Evolutionary conservation across 1,140 invertebrate genomes (phyloP), one percentile per base, ranked within the genome.

Genomic region (Magallana angulata): DNA sequence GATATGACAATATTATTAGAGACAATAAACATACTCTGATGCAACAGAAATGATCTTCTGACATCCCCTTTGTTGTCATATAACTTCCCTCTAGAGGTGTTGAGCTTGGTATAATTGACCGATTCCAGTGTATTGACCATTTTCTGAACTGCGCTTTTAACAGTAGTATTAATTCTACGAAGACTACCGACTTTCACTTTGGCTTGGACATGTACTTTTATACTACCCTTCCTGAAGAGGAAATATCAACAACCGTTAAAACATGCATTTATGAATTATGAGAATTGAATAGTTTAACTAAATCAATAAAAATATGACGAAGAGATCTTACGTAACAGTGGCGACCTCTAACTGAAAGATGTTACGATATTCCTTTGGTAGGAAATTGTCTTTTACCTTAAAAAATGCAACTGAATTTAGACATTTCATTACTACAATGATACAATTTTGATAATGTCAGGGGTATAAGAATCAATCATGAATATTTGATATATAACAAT

Each of bases 41-140:
- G 68, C 4, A 30, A 30, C 7, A 76, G 24, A 30, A 76, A 76
- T 12, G 24, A 18, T 76, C 24, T 76, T 8, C 24, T 24, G 9
- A 76, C 36, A 36, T 76, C 68, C 11, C 36, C 68, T 76, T 30
- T 76, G 24, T 76, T 76, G 68, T 76, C 68, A 76, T 76, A 76
- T 12, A 76, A 7, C 7, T 76, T 36, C 36, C 68, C 68, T 36
- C 36, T 11, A 12, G 68, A 76, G 36, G 68, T 76, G 9, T 6
- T 30, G 12, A 76, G 18, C 24, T 24, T 76, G 12, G 68, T 12
- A 76, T 30, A 76, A 5, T 76, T 30, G 2, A 76, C 68, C 24
- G 68, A 76, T 30, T 36, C 68, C 18, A 76, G 24, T 6, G 24
- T 18, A 24, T 76, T 1, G 36, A 12, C 24, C 14, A 76, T 12